Percentiles rank a stretch among this genome's conserved stretches.
phyloP scores from a whole-genome alignment of 2,113 vertebrate species.

The Oenanthe melanoleuca region DNA sequence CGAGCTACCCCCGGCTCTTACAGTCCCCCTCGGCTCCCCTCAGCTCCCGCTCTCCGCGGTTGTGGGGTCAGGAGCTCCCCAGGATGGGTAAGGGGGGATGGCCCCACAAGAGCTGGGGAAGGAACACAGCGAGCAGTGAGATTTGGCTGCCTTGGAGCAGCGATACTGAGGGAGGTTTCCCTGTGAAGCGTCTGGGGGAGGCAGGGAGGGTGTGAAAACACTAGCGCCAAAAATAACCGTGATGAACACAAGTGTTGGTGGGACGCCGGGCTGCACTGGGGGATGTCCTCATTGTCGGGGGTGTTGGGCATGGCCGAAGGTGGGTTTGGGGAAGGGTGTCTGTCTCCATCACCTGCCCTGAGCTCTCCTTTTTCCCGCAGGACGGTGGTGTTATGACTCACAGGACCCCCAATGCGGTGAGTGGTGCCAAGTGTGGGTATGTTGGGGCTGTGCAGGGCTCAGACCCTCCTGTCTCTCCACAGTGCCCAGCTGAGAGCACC shows the following conservation, averaged over 20 bases:
- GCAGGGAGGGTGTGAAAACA: not conserved
- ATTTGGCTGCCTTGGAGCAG: not conserved
- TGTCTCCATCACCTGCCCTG: not conserved
- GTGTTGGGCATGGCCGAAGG: fast-evolving
- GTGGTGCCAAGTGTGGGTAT: not conserved
- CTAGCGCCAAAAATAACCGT: not conserved
- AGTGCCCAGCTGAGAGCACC: not conserved
- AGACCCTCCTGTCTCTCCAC: fast-evolving
- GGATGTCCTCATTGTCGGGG: not conserved
- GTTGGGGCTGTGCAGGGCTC: not conserved
- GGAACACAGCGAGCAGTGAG: not conserved
- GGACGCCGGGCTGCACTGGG: not conserved
- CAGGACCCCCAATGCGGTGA: constrained; percentile 68
- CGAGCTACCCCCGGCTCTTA: not conserved
- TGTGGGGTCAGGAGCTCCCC: not conserved
- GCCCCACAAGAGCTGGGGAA: not conserved
- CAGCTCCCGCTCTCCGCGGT: too few relatives aligned
- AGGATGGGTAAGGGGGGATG: not conserved
- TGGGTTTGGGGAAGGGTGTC: not conserved
- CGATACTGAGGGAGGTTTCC: constrained; percentile 10
- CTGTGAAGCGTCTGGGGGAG: not conserved
- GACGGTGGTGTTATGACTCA: constrained; percentile 67
- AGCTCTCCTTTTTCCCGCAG: constrained; percentile 2
- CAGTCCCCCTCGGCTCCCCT: not conserved
- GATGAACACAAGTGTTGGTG: not conserved